Conservation (phyloP, 2,113 vertebrate genomes). For the Lutjanus erythropterus region DNA sequence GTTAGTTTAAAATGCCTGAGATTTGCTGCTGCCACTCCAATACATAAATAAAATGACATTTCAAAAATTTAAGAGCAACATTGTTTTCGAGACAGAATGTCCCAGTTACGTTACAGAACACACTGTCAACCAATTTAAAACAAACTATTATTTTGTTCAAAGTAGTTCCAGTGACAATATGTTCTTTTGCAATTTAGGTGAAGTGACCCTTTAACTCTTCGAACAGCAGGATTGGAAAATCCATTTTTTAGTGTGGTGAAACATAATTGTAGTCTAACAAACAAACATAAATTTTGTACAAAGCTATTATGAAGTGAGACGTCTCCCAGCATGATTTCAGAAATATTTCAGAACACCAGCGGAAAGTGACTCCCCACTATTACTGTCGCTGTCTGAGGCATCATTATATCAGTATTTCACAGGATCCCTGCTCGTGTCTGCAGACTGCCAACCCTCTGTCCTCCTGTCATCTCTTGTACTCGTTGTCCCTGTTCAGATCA, state of each 20-base stretch:
- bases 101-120: background rate
- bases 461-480: slow-evolving; percentile 50
- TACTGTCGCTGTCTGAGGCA: slow-evolving; percentile 36
- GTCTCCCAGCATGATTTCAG: slow-evolving; percentile 29
- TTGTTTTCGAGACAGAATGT: background rate
- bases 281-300: slow-evolving; percentile 33
- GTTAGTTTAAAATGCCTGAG: background rate
- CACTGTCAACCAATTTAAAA: background rate
- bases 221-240: background rate
- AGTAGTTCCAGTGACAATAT: background rate
- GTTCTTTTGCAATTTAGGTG: background rate
- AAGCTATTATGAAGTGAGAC: slow-evolving; percentile 40
- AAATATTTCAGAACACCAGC: slow-evolving; percentile 37
- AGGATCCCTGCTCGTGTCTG: slow-evolving; percentile 47
- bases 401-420: slow-evolving; percentile 67
- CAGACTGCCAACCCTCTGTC: slow-evolving; percentile 43
- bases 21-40: background rate
- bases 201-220: background rate
- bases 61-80: background rate
- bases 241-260: slow-evolving; percentile 10
- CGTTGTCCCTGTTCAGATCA: slow-evolving; percentile 49
- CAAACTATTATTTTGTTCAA: background rate
- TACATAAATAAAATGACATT: background rate
- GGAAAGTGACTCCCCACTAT: slow-evolving; percentile 36
- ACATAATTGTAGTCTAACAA: slow-evolving; percentile 27